These are phyloP conservation scores for Spinus olivaceus DNA, from an alignment of 2,797 vertebrate genomes.

Conservation along the genomic window DNA sequence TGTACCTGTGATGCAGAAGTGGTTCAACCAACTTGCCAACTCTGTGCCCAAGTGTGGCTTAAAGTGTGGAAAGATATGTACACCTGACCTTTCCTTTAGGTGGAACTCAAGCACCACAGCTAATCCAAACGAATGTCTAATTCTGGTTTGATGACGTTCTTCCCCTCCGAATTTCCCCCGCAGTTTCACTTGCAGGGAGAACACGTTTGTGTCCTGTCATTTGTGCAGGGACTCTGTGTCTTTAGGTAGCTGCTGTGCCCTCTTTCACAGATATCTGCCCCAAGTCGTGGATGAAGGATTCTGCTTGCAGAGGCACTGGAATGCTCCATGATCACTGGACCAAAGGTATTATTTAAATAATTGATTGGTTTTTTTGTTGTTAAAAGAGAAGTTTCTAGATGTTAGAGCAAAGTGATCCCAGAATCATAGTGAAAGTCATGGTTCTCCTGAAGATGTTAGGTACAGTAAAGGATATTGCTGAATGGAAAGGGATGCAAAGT, in stretches of 20 bases:
- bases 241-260: fast-evolving
- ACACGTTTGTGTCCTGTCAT: neutral
- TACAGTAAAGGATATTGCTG: neutral
- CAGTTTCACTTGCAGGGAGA: neutral
- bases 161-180: neutral
- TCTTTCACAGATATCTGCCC: neutral
- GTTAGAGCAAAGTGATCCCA: neutral
- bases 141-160: neutral
- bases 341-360: constrained; percentile 30
- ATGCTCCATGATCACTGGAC: constrained; percentile 1
- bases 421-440: neutral
- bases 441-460: neutral
- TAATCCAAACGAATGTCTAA: neutral
- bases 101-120: neutral
- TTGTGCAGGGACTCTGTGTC: neutral
- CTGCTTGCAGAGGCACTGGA: constrained; percentile 7
- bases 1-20: neutral
- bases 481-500: neutral
- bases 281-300: constrained; percentile 1
- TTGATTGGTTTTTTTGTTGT: neutral
- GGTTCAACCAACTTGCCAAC: neutral
- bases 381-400: neutral
- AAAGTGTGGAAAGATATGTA: neutral
- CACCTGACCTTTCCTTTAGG: neutral
- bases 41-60: neutral